Conservation (phyloP, 2,113 vertebrate genomes). For the Brachyhypopomus gauderio region DNA sequence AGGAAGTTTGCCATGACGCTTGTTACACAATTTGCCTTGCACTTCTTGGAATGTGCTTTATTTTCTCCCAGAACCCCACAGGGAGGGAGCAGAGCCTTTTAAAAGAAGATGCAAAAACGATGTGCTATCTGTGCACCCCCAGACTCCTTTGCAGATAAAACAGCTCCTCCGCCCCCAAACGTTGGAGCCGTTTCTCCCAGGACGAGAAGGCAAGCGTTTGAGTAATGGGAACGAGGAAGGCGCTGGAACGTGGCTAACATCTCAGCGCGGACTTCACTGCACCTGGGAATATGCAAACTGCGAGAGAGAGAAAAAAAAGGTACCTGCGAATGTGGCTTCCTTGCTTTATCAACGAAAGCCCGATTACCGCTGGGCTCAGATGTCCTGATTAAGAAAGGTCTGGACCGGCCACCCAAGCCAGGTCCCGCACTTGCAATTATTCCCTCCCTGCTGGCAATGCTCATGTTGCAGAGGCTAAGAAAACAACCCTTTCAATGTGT, state of each 20-base stretch:
- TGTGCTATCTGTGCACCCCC: conserved; percentile 15
- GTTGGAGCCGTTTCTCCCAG: neutral
- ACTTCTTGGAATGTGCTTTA: conserved; percentile 1
- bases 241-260: conserved; percentile 7
- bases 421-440: neutral
- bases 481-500: neutral
- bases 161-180: neutral
- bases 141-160: conserved; percentile 2
- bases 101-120: conserved; percentile 24
- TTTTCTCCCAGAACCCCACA: conserved; percentile 9
- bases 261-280: neutral
- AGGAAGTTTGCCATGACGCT: conserved; percentile 5
- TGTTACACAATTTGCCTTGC: conserved; percentile 6
- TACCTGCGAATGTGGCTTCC: neutral
- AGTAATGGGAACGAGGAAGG: conserved; percentile 2
- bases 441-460: neutral
- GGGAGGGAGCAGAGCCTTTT: conserved; percentile 12
- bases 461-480: neutral
- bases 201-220: conserved; percentile 6
- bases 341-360: neutral
- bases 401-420: neutral
- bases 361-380: neutral
- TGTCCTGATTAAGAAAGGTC: neutral
- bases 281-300: neutral
- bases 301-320: neutral